phyloP scores from a whole-genome alignment of 2,888 invertebrate genomes.

The Limnephilus marmoratus region DNA sequence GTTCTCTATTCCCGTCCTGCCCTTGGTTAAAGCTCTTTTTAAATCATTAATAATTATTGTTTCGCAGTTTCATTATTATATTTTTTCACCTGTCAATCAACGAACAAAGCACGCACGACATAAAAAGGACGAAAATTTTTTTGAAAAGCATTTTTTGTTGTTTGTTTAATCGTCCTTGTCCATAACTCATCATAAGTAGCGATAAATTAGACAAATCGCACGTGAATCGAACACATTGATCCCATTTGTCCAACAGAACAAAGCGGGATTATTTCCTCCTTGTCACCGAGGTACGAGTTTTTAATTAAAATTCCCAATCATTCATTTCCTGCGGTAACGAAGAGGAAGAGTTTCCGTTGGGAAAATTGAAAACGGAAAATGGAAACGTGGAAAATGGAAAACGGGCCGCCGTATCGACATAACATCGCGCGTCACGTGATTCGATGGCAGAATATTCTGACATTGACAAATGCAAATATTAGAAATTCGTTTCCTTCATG shows the following conservation, averaged over 20 bases:
- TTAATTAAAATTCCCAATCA: not conserved
- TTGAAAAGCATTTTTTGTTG: not conserved
- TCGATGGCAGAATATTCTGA: not conserved
- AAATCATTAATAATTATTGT: no score
- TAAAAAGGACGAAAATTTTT: not conserved
- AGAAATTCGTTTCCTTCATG: not conserved
- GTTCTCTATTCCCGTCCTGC: no score
- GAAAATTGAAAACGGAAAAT: not conserved
- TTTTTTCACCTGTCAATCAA: not conserved
- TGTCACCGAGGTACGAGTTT: not conserved
- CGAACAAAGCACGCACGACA: not conserved
- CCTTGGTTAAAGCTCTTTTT: no score
- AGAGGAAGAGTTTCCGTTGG: not conserved
- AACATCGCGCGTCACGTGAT: not conserved
- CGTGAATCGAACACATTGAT: not conserved
- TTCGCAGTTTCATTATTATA: no score
- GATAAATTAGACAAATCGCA: not conserved
- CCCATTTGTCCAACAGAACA: not conserved
- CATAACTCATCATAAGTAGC: not conserved
- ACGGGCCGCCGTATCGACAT: not conserved
- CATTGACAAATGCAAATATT: not conserved
- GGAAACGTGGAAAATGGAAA: not conserved
- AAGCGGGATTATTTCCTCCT: not conserved
- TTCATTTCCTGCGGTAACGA: not conserved
- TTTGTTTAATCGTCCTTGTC: not conserved